Evolutionary conservation across 2,113 vertebrate species (phyloP).

Genomic region (Leptobrachium leishanense): DNA sequence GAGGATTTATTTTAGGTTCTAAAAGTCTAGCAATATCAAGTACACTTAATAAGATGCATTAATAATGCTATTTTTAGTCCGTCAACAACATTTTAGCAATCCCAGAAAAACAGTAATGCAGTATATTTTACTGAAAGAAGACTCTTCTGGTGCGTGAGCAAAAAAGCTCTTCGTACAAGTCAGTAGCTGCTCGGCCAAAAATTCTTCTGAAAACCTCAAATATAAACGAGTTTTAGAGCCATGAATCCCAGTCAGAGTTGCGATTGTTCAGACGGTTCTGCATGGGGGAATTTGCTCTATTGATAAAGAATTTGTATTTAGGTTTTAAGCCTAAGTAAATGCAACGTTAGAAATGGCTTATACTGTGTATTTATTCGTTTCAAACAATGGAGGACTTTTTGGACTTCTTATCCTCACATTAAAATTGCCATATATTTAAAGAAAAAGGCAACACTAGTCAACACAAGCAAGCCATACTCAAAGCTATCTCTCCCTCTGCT

Average conservation of each 20-base stretch:
- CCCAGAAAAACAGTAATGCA: conserved; percentile 12
- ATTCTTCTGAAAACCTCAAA: conserved; percentile 30
- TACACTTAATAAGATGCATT: not conserved
- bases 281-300: not conserved
- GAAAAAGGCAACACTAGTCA: too few relatives aligned
- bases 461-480: too few relatives aligned
- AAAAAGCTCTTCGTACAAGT: conserved; percentile 17
- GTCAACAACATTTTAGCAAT: conserved; percentile 28
- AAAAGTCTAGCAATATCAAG: conserved; percentile 8
- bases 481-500: too few relatives aligned
- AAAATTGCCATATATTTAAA: too few relatives aligned
- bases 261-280: not conserved
- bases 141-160: not conserved
- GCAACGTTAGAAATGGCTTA: not conserved
- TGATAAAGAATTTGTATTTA: not conserved
- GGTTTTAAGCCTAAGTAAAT: not conserved
- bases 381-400: too few relatives aligned
- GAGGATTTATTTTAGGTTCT: not conserved
- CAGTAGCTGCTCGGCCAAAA: conserved; percentile 6
- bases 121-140: conserved; percentile 7
- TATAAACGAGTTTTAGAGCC: conserved; percentile 8
- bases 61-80: conserved; percentile 23
- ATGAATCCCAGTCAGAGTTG: not conserved
- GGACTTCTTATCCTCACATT: too few relatives aligned
- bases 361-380: too few relatives aligned